Percentiles rank a stretch among this genome's conserved stretches.
Evolutionary conservation across 2,113 vertebrate genomes (phyloP).

Genomic region (Notechis scutatus): DNA sequence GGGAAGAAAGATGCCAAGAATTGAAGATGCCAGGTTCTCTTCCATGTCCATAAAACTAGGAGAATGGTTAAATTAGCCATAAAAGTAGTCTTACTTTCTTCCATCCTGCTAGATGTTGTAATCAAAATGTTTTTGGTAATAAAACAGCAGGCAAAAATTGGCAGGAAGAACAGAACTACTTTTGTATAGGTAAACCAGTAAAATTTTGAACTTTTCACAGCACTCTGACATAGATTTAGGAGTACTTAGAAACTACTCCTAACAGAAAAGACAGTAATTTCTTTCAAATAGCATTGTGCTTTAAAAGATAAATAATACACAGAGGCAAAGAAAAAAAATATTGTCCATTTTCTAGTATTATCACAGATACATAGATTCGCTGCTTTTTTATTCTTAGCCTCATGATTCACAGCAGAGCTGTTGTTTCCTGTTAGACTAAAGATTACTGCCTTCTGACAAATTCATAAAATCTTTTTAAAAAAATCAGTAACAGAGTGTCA

Average conservation of each 20-base stretch:
- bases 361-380: background rate
- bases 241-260: background rate
- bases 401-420: background rate
- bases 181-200: background rate
- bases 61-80: background rate
- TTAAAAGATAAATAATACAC: background rate
- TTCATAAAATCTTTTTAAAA: background rate
- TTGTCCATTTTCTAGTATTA: background rate
- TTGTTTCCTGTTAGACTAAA: background rate
- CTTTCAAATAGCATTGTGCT: background rate
- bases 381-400: background rate
- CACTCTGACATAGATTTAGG: background rate
- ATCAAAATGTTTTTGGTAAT: background rate
- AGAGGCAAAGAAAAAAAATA: background rate
- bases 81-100: background rate
- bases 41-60: background rate
- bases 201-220: background rate
- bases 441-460: background rate
- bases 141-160: background rate
- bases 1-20: background rate
- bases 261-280: background rate
- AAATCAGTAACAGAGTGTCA: background rate
- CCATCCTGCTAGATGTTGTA: background rate
- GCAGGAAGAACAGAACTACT: background rate
- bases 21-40: background rate